A percentile compares a stretch with the other conserved stretches of the same genome.
phyloP scores from a whole-genome alignment of 2,797 vertebrate genomes.

The Coranthus polyacanthus region DNA sequence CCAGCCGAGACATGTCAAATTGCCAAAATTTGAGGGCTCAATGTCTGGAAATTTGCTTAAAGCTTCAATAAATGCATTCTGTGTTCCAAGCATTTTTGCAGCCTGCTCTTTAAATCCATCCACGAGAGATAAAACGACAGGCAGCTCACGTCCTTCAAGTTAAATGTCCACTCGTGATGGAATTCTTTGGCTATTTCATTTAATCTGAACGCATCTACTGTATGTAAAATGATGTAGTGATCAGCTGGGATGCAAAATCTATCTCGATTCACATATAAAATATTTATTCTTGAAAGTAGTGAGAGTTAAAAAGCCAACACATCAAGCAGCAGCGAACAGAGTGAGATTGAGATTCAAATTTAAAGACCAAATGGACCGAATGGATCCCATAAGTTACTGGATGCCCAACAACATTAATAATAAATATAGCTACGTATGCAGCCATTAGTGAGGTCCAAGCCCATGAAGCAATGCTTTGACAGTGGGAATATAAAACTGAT shows the following conservation, averaged over 20 bases:
- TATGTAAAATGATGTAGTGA: conserved; percentile 51
- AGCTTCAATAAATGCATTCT: conserved; percentile 42
- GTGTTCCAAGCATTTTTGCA: conserved; percentile 41
- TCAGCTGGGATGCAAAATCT: conserved; percentile 35
- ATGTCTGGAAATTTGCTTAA: conserved; percentile 55
- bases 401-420: conserved; percentile 59
- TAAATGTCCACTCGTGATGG: conserved; percentile 16
- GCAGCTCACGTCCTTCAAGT: conserved; percentile 25
- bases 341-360: conserved; percentile 45
- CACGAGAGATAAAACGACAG: conserved; percentile 27
- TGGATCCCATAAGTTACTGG: conserved; percentile 51
- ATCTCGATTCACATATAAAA: conserved; percentile 36
- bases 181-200: conserved; percentile 41
- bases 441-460: conserved; percentile 40
- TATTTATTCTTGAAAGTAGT: conserved; percentile 48
- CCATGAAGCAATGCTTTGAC: conserved; percentile 26
- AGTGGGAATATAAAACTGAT: conserved; percentile 53
- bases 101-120: conserved; percentile 25
- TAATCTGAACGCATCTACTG: conserved; percentile 29
- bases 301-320: conserved; percentile 31
- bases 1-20: conserved; percentile 58
- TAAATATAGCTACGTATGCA: conserved; percentile 52
- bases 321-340: conserved; percentile 23
- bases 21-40: conserved; percentile 53
- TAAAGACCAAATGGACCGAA: conserved; percentile 43